phyloP scores from a whole-genome alignment of 2,797 vertebrate genomes.

The Esox lucius region DNA sequence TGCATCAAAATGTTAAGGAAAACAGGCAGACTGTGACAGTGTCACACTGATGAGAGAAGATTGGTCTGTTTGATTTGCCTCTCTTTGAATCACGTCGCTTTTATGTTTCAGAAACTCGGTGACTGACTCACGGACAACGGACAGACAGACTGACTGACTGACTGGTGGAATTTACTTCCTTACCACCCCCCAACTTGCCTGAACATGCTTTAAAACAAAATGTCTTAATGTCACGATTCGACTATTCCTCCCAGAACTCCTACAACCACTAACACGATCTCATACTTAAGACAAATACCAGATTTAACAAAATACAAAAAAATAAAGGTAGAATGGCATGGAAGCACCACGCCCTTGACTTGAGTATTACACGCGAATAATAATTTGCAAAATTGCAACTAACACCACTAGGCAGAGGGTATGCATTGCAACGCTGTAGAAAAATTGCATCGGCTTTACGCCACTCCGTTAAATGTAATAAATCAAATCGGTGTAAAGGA shows the following conservation, averaged over 20 bases:
- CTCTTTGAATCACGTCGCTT: background rate
- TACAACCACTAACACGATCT: background rate
- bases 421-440: background rate
- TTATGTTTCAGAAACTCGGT: background rate
- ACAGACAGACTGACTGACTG: background rate
- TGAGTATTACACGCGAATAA: background rate
- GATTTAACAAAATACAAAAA: background rate
- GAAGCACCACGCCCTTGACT: background rate
- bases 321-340: background rate
- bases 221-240: background rate
- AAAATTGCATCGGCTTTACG: background rate
- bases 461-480: conserved; percentile 2
- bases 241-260: background rate
- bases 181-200: background rate
- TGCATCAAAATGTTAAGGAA: conserved; percentile 80
- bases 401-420: background rate
- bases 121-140: background rate
- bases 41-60: background rate
- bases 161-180: background rate
- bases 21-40: conserved; percentile 15
- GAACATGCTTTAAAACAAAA: conserved; percentile 3
- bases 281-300: background rate
- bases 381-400: background rate
- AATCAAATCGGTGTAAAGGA: conserved; percentile 70
- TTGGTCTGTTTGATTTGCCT: background rate